Percentiles rank a stretch among this genome's conserved stretches.
Conservation (phyloP, 1,140 invertebrate genomes). For the Drosophila repleta region DNA sequence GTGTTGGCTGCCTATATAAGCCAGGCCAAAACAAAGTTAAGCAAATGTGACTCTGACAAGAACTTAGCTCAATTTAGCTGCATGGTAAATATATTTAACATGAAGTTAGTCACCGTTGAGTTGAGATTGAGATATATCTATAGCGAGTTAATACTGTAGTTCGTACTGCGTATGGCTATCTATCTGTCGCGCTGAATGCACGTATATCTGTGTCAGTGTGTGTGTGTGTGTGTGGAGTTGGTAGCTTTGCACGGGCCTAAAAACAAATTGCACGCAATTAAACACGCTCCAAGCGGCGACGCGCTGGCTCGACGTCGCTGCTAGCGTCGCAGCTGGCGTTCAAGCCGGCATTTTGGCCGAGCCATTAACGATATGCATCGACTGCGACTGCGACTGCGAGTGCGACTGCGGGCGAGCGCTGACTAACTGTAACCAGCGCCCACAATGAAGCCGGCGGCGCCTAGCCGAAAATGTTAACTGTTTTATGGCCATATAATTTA, state of each 20-base stretch:
- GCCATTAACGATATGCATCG: slow-evolving; percentile 63
- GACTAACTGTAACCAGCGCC: slow-evolving; percentile 28
- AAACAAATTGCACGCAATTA: slow-evolving; percentile 80
- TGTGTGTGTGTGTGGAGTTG: slow-evolving; percentile 32
- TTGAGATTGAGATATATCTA: too few relatives aligned
- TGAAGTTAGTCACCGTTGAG: too few relatives aligned
- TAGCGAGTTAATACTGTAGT: background rate
- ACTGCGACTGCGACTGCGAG: slow-evolving; percentile 13
- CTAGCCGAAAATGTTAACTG: slow-evolving; percentile 19
- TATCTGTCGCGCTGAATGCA: slow-evolving; percentile 7
- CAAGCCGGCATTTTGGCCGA: slow-evolving; percentile 20
- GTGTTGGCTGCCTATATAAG: slow-evolving; percentile 1
- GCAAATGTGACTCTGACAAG: background rate
- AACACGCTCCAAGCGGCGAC: slow-evolving; percentile 65
- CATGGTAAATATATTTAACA: too few relatives aligned
- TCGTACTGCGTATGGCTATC: background rate
- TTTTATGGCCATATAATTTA: slow-evolving; percentile 57
- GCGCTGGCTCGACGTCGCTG: slow-evolving; percentile 2
- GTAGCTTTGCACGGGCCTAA: slow-evolving; percentile 66
- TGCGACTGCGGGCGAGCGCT: slow-evolving; percentile 19
- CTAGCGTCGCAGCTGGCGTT: background rate
- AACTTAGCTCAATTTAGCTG: too few relatives aligned
- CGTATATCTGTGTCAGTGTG: background rate
- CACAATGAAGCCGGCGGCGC: slow-evolving; percentile 24
- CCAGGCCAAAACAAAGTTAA: background rate